Conservation (phyloP, 2,888 invertebrate species). For the Congeria kusceri region DNA sequence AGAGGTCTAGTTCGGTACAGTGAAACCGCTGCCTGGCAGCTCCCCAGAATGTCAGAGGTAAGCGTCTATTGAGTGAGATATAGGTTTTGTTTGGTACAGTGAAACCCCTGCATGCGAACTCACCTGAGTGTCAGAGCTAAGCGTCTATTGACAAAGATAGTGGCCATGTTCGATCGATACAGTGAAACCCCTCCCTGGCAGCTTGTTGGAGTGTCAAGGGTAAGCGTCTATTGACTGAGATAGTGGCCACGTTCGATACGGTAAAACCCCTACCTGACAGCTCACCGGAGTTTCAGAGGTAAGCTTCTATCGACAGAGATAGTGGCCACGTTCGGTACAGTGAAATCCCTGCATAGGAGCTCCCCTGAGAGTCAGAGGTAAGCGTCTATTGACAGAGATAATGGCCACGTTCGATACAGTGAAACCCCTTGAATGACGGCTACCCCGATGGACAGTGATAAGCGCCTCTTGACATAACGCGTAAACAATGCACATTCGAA, state of each 20-base stretch:
- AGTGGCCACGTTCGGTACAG: constrained; percentile 82
- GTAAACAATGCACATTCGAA: too few species aligned
- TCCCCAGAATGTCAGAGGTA: constrained; percentile 82
- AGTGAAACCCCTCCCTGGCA: constrained; percentile 77
- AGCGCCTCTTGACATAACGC: neutral
- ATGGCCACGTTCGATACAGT: too few species aligned
- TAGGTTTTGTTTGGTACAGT: constrained; percentile 84
- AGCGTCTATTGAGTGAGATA: constrained; percentile 78
- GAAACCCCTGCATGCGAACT: constrained; percentile 84
- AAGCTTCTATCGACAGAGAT: neutral
- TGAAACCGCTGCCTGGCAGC: too few species aligned
- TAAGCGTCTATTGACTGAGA: constrained; percentile 69
- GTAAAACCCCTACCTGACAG: constrained; percentile 85
- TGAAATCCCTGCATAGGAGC: constrained; percentile 83
- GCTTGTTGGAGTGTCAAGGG: constrained; percentile 81
- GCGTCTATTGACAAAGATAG: neutral
- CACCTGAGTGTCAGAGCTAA: constrained; percentile 81
- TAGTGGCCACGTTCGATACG: constrained; percentile 84
- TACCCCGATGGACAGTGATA: constrained; percentile 79
- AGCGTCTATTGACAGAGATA: neutral
- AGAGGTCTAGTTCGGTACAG: too few species aligned
- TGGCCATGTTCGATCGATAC: too few species aligned
- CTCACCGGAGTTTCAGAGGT: constrained; percentile 82
- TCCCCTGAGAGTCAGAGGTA: constrained; percentile 82
- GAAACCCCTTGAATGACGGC: constrained; percentile 82